These are phyloP conservation scores for Punctoribates punctum DNA, from an alignment of 2,888 invertebrate genomes.

Conservation along the genomic window DNA sequence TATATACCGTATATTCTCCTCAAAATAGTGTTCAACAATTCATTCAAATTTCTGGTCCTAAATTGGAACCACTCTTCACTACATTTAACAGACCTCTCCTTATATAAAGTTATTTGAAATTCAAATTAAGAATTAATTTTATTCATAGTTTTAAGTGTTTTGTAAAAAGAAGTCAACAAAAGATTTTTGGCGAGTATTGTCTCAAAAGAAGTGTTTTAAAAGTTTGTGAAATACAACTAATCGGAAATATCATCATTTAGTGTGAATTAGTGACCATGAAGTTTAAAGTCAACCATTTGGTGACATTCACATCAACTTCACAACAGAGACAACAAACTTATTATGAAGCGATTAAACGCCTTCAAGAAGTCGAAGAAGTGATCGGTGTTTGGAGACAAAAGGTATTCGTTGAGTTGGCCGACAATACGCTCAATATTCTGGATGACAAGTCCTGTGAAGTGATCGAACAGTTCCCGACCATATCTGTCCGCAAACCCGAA, in stretches of 20 bases:
- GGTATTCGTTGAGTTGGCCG: background rate
- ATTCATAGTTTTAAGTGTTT: no score
- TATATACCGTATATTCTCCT: background rate
- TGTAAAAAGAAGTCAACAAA: no score
- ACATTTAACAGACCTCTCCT: no score
- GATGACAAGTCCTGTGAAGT: background rate
- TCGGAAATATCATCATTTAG: no score
- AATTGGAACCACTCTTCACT: no score
- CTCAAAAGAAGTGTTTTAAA: no score
- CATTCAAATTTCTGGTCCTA: no score
- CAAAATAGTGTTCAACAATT: background rate
- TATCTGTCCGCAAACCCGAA: slow-evolving; percentile 12
- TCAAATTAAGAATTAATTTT: no score
- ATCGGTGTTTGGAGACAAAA: slow-evolving; percentile 31
- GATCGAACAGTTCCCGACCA: slow-evolving; percentile 7
- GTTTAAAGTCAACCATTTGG: slow-evolving; percentile 30
- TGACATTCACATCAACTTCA: slow-evolving; percentile 24
- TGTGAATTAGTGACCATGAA: background rate
- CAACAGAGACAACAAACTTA: slow-evolving; percentile 20
- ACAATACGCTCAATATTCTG: slow-evolving; percentile 5
- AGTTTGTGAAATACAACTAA: no score
- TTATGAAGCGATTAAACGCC: background rate
- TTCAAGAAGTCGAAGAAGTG: slow-evolving; percentile 28
- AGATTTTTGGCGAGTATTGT: no score
- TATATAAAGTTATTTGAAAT: no score